phyloP scores from a whole-genome alignment of 1,140 invertebrate species.

The Micrasema longulum region DNA sequence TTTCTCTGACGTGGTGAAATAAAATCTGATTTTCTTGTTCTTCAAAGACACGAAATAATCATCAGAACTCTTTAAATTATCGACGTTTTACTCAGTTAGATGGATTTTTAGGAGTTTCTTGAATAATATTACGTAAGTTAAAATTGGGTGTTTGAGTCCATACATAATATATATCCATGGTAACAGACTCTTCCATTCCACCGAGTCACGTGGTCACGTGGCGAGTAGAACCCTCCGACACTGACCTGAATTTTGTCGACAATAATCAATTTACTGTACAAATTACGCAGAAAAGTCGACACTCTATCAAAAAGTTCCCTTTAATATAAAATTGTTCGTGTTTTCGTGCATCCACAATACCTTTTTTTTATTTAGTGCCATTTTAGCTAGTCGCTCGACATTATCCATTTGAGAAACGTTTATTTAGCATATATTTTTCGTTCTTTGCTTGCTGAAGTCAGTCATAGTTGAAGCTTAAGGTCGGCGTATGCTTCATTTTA shows the following conservation, averaged over 20 bases:
- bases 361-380: slow-evolving; percentile 5
- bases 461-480: slow-evolving; percentile 20
- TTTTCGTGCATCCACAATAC: not conserved
- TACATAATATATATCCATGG: slow-evolving; percentile 23
- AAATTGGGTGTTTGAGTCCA: slow-evolving; percentile 36
- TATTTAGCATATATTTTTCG: slow-evolving; percentile 28
- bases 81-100: not conserved
- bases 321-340: not conserved
- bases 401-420: not conserved
- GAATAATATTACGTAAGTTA: too few species aligned
- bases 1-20: too few species aligned
- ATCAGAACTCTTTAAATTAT: too few species aligned
- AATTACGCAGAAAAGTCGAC: slow-evolving; percentile 14
- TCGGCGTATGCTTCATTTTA: too few species aligned
- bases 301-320: not conserved
- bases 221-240: slow-evolving; percentile 14
- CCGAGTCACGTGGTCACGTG: slow-evolving; percentile 41
- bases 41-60: too few species aligned
- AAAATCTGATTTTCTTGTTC: too few species aligned
- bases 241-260: slow-evolving; percentile 24
- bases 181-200: slow-evolving; percentile 41
- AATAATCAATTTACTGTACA: not conserved
- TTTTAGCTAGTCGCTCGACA: not conserved
- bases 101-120: not conserved
- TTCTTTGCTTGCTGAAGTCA: slow-evolving; percentile 1